phyloP scores from a whole-genome alignment of 2,797 vertebrate species.

The Streptopelia turtur region DNA sequence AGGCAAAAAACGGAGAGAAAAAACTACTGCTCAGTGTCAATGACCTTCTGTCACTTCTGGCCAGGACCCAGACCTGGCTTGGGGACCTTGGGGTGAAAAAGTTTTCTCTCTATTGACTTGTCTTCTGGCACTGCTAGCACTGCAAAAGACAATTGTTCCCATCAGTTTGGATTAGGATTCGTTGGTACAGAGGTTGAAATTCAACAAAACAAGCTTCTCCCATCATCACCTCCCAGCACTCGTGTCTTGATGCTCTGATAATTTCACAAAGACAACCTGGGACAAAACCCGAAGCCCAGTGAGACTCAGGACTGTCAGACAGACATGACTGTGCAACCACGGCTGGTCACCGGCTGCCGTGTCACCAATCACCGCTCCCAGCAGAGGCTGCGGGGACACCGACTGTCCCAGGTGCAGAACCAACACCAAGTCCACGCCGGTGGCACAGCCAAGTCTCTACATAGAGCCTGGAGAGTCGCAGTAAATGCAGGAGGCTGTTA shows the following conservation, averaged over 20 bases:
- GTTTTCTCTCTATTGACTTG: slow-evolving; percentile 23
- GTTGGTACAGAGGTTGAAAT: neutral
- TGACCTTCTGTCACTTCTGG: slow-evolving; percentile 50
- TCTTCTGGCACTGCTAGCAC: neutral
- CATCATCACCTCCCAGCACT: neutral
- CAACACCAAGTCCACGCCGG: neutral
- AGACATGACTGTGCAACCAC: neutral
- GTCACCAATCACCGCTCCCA: neutral
- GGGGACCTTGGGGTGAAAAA: neutral
- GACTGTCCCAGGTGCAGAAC: neutral
- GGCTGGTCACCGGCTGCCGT: slow-evolving; percentile 17
- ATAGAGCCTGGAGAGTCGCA: neutral
- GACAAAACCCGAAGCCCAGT: neutral
- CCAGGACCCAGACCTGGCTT: slow-evolving; percentile 1
- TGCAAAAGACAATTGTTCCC: neutral
- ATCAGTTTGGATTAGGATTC: slow-evolving; percentile 9
- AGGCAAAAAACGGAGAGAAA: neutral
- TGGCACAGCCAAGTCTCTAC: neutral
- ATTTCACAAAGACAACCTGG: neutral
- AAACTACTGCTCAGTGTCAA: neutral
- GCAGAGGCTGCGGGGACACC: neutral
- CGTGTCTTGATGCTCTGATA: neutral
- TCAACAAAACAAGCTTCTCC: neutral
- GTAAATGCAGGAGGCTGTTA: neutral
- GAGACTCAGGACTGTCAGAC: neutral